Conservation (phyloP, 2,797 vertebrate genomes). For the Acanthopagrus latus region DNA sequence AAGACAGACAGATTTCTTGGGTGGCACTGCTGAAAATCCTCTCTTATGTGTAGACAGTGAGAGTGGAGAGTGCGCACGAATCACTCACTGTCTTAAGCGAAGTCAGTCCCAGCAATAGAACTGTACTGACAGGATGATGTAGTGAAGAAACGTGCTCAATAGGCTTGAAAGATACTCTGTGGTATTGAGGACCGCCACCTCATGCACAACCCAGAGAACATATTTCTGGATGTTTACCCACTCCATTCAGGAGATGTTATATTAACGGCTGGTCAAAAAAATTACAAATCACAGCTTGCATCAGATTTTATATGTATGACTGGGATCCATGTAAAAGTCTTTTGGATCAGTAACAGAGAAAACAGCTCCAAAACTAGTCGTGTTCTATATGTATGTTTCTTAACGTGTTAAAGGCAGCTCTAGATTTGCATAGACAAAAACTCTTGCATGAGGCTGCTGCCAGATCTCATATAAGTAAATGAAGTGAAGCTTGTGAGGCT, state of each 20-base stretch:
- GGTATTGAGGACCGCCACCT: no score
- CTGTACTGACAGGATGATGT: constrained; percentile 47
- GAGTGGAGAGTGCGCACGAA: constrained; percentile 39
- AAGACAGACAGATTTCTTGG: constrained; percentile 38
- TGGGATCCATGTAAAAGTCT: neutral
- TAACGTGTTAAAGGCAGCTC: neutral
- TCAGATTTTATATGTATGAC: neutral
- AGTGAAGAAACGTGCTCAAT: constrained; percentile 32
- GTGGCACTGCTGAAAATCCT: constrained; percentile 43
- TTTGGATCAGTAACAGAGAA: neutral
- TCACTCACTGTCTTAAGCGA: constrained; percentile 49
- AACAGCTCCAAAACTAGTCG: neutral
- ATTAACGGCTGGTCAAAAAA: neutral
- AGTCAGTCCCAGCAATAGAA: constrained; percentile 44
- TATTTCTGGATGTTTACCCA: neutral
- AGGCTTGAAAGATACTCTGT: constrained; percentile 25
- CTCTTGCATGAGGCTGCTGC: neutral
- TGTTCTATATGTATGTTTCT: neutral
- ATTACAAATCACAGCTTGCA: neutral
- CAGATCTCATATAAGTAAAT: neutral
- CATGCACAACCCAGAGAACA: neutral
- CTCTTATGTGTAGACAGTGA: constrained; percentile 44
- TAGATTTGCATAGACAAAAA: neutral
- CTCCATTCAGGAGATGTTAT: constrained; percentile 6
- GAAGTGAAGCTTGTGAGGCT: neutral